These are phyloP conservation scores for Anas bahamensis DNA, from an alignment of 2,797 vertebrate genomes.

Conservation along the genomic window DNA sequence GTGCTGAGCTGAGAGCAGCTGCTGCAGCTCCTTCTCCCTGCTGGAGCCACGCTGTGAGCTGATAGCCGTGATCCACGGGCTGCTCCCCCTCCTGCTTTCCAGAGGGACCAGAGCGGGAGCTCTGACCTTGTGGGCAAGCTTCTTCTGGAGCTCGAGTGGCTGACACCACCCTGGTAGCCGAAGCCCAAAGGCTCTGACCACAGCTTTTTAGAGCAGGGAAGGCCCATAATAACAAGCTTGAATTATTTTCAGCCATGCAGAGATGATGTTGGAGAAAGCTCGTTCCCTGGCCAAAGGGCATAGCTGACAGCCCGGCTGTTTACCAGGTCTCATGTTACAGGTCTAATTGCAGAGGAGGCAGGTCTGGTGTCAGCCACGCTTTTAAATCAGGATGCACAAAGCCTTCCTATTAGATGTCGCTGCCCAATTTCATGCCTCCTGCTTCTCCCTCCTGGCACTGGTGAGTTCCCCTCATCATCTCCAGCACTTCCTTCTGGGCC, in stretches of 20 bases:
- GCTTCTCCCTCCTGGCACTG: neutral
- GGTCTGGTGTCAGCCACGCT: constrained; percentile 31
- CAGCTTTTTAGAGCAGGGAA: neutral
- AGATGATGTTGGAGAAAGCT: constrained; percentile 30
- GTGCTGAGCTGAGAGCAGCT: neutral
- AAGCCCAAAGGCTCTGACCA: neutral
- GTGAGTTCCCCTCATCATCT: neutral
- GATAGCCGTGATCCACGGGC: neutral
- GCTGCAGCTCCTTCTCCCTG: neutral
- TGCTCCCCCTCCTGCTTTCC: neutral
- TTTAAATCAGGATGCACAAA: constrained; percentile 7
- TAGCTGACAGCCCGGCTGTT: constrained; percentile 29
- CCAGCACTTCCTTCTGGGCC: neutral
- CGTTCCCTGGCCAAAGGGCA: constrained; percentile 19
- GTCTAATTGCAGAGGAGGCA: constrained; percentile 41
- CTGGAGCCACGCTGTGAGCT: neutral
- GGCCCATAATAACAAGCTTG: neutral
- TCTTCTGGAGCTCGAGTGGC: neutral
- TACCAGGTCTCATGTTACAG: constrained; percentile 62
- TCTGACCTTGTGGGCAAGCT: neutral
- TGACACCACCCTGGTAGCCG: neutral
- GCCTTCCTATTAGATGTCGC: neutral
- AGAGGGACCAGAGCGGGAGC: neutral
- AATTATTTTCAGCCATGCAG: constrained; percentile 4
- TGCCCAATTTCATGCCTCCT: constrained; percentile 4